Evolutionary conservation across 2,797 vertebrate genomes (phyloP).

Genomic region (Acropternis orthonyx): DNA sequence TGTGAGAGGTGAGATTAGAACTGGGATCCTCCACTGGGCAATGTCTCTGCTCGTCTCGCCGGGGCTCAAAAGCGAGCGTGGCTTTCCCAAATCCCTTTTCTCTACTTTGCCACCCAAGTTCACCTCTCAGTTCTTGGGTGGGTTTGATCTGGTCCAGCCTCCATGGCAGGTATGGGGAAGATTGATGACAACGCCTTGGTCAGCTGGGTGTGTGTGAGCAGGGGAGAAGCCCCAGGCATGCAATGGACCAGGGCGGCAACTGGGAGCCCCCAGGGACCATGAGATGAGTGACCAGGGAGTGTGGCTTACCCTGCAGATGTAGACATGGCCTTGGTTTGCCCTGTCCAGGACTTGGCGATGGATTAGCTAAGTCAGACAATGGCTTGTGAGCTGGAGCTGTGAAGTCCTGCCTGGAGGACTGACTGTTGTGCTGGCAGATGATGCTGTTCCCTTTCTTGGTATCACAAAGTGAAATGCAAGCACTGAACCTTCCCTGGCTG

Average conservation of each 20-base stretch:
- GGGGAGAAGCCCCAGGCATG: not conserved
- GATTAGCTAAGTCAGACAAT: not conserved
- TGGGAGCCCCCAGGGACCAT: accelerated
- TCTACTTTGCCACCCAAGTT: not conserved
- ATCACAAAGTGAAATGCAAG: not conserved
- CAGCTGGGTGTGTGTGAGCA: not conserved
- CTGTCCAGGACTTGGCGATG: not conserved
- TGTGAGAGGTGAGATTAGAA: constrained; percentile 53
- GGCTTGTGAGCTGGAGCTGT: not conserved
- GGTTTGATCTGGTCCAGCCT: not conserved
- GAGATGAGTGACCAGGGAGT: not conserved
- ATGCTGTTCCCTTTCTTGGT: not conserved
- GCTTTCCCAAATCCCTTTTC: not conserved
- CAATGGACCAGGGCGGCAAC: accelerated
- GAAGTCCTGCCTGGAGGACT: not conserved
- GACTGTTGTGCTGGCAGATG: not conserved
- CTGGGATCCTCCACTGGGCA: constrained; percentile 33
- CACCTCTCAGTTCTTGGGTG: not conserved
- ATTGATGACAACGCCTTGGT: not conserved
- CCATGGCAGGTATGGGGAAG: accelerated
- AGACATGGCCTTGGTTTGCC: not conserved
- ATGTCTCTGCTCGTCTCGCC: constrained; percentile 7
- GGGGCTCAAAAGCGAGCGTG: constrained; percentile 15
- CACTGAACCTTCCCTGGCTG: not conserved
- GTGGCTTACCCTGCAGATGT: not conserved